These are phyloP conservation scores for Phoenicopterus ruber DNA, from an alignment of 2,113 vertebrate species.

Conservation along the genomic window DNA sequence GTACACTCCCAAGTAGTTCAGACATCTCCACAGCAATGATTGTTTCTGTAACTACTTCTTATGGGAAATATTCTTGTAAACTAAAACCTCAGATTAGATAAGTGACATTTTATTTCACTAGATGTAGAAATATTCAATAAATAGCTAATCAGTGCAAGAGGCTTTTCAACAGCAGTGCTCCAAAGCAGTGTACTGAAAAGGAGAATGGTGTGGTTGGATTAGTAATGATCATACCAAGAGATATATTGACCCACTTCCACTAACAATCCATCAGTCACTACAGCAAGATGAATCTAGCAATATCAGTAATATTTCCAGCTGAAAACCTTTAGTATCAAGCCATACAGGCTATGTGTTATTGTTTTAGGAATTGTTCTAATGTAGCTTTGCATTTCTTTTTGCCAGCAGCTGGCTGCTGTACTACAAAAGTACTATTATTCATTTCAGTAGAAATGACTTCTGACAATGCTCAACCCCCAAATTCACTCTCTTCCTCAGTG, in stretches of 20 bases:
- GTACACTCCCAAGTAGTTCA: not conserved
- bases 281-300: not conserved
- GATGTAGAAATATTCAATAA: not conserved
- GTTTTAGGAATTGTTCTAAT: not conserved
- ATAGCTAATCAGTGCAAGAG: not conserved
- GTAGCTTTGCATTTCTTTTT: not conserved
- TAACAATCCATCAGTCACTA: not conserved
- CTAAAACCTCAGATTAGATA: not conserved
- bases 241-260: not conserved
- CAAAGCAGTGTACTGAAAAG: not conserved
- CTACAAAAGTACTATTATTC: not conserved
- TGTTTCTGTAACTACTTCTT: not conserved
- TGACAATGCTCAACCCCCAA: not conserved
- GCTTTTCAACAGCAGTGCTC: not conserved
- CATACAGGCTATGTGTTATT: not conserved
- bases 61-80: not conserved
- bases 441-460: not conserved
- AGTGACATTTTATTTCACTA: not conserved
- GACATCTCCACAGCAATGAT: not conserved
- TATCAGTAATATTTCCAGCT: not conserved
- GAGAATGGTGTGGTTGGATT: not conserved
- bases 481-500: not conserved
- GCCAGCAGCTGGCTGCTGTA: not conserved
- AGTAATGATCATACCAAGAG: not conserved
- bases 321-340: not conserved